Evolutionary conservation across 1,140 invertebrate species (phyloP).

Genomic region (Paralvinella palmiformis): DNA sequence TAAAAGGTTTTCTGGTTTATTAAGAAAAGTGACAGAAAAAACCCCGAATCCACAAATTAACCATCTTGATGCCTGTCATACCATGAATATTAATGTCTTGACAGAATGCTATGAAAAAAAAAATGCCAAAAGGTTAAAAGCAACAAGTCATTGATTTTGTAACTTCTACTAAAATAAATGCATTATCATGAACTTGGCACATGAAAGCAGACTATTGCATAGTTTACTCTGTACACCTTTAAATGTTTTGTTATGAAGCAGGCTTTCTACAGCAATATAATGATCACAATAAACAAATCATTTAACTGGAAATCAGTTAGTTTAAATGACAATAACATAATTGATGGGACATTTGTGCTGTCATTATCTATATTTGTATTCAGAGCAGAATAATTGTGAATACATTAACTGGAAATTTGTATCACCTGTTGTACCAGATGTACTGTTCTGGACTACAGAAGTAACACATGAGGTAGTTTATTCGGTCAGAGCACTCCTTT

Average conservation of each 20-base stretch:
- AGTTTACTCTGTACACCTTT: not conserved
- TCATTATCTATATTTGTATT: not conserved
- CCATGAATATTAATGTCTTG: not conserved
- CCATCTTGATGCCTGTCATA: not conserved
- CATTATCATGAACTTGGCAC: not conserved
- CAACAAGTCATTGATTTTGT: not conserved
- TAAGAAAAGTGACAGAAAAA: not conserved
- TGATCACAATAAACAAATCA: not conserved
- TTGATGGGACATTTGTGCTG: not conserved
- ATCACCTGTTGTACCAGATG: conserved; percentile 44
- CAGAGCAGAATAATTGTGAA: not conserved
- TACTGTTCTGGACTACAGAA: conserved; percentile 51
- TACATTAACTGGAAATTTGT: not conserved
- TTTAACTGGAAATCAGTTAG: not conserved
- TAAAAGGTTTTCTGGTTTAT: conserved; percentile 4
- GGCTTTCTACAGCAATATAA: not conserved
- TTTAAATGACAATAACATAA: not conserved
- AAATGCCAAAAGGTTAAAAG: not conserved
- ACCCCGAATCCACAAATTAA: not conserved
- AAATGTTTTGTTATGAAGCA: not conserved
- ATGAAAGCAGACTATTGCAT: not conserved
- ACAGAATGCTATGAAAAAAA: not conserved
- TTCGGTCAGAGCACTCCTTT: conserved; percentile 37
- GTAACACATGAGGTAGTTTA: conserved; percentile 52
- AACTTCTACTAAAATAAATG: not conserved